Base-by-base conservation (phyloP, 2,888 invertebrate species). In the Lasioglossum calceatum region DNA sequence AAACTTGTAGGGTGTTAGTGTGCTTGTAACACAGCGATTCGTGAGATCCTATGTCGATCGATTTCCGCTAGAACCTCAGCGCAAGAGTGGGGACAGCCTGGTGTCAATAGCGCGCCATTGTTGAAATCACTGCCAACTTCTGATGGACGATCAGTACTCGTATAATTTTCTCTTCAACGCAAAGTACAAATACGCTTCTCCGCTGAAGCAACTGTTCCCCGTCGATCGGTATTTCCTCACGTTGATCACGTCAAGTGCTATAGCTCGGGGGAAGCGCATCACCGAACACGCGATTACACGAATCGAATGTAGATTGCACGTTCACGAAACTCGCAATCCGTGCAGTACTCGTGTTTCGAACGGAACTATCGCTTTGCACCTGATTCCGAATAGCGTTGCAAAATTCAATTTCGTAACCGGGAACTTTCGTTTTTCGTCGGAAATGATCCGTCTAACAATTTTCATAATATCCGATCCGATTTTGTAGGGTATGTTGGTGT, bases 401-500 rank as follows among this genome's bases (percentile, higher is more conserved):
- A 85, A 83, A 90, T 73, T 61, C 61, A 54, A 79, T 89, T 84
- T 79, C 87, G 12, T 71, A 84, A 71, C 42, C 1, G 84, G 81
- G 73, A 76, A 86, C 39, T 72, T 71, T 61, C 58, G 27, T 54
- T 77, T n/a, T 32, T 39, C 44, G 5, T 36, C 39, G 23, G 12
- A 10, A 70, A n/a, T 70, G n/a, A 39, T 23, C 23, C 70, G 2
- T 67, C 39, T 39, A 4, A n/a, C 23, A 42, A 71, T 71, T n/a
- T 39, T 42, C n/a, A 58, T n/a, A n/a, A n/a, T 58, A 58, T 58
- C 58, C 58, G 58, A 58, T n/a, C 54, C 44, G 12, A 12, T 44
- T 12, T 12, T 44, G 36, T 12, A 44, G 3, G 3, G 12, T 44
- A 44, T 12, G 12, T 44, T 44, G 44, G 44, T 12, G 44, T 44